These are phyloP conservation scores for Ectropis grisescens DNA, from an alignment of 1,140 invertebrate species.

Conservation along the genomic window DNA sequence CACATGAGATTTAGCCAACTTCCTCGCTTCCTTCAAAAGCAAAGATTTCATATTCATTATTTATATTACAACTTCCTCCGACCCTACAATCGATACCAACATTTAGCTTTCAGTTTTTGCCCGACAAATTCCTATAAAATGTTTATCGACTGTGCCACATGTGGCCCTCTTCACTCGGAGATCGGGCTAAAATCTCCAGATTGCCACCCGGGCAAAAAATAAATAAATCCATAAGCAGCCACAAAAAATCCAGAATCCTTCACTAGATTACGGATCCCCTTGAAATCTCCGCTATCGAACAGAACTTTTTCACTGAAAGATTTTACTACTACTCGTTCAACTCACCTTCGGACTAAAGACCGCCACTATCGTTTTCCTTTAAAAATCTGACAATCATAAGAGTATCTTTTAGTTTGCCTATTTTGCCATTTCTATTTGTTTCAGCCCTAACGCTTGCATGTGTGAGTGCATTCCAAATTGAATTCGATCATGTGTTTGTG, in stretches of 20 bases:
- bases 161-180: constrained; percentile 43
- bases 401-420: too few species aligned
- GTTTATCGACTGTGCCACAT: constrained; percentile 56
- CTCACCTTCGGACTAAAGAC: too few species aligned
- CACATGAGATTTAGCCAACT: too few species aligned
- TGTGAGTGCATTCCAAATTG: too few species aligned
- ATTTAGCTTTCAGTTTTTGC: constrained; percentile 60
- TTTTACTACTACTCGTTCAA: too few species aligned
- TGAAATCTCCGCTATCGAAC: constrained; percentile 35
- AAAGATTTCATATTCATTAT: constrained; percentile 14
- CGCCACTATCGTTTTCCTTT: too few species aligned
- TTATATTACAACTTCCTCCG: constrained; percentile 49
- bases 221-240: constrained; percentile 34
- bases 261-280: constrained; percentile 40
- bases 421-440: too few species aligned
- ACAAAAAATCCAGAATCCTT: constrained; percentile 58
- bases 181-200: constrained; percentile 66
- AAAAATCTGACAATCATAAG: too few species aligned
- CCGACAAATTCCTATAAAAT: constrained; percentile 62
- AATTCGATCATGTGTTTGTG: too few species aligned
- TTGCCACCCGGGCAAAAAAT: constrained; percentile 63
- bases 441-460: too few species aligned
- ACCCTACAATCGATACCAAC: constrained; percentile 42
- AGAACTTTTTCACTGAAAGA: too few species aligned
- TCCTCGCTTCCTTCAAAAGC: too few species aligned